Base-by-base conservation (phyloP, 2,113 vertebrate genomes). In the Aleadryas rufinucha region DNA sequence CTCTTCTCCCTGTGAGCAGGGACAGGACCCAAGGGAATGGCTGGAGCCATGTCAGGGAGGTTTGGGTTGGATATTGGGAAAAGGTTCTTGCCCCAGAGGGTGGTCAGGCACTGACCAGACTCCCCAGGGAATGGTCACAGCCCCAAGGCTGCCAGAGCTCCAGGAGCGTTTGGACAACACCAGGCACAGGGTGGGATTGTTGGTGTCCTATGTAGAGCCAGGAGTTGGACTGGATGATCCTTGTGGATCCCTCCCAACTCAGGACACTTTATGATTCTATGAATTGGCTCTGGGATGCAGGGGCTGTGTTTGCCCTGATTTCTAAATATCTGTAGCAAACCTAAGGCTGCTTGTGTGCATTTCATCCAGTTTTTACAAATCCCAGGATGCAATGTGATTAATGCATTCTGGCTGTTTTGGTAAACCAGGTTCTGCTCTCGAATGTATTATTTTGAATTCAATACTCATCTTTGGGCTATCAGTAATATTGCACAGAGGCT, bases 131-230 rank as follows among this genome's bases (percentile, higher is more conserved):
- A 41, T 54, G 63, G 31, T 0, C 71, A 33, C 5, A 1, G 49
- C 41, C 30, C 31, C 12, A 16, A 0, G 0, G 30, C 52, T 76
- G 17, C 3, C 87, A 56, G 22, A 84, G 49, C 27, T 63, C 42
- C 27, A 10, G 64, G 35, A 56, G 35, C 0, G 0, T 56, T 84
- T 63, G 56, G 71, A 7, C 35, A 76, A 0, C 1, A 3, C 31
- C 26, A 63, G 49, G 64, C 3, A 49, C 47, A 37, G 12, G 63
- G 6, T 13, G 41, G 26, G 22, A 49, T 44, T 56, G 27, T 15
- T 90, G 64, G 18, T 65, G 42, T 33, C 20, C 54, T 61, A 31
- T 11, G 27, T 42, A 49, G 26, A 3, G 64, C 15, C 31, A 42
- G 12, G 16, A 11, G 56, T 3, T 54, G 70, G 17, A 23, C 15